A percentile compares a stretch with the other conserved stretches of the same genome.
These are phyloP conservation scores for Halictus rubicundus DNA, from an alignment of 1,140 invertebrate species.

Conservation along the genomic window DNA sequence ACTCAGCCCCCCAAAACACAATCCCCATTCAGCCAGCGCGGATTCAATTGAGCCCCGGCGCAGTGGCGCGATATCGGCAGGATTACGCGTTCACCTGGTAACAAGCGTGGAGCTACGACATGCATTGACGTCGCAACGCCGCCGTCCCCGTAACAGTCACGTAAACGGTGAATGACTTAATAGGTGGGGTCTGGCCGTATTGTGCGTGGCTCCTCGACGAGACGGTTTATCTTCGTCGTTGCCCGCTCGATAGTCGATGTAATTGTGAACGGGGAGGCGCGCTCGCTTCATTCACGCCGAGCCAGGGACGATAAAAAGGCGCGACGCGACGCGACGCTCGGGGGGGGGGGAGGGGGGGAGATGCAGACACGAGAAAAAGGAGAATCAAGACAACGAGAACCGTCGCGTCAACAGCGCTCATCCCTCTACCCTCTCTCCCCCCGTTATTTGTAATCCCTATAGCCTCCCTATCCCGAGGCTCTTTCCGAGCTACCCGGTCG, in stretches of 20 bases:
- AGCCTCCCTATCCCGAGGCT: no score
- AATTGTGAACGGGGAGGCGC: background rate
- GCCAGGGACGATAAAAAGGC: background rate
- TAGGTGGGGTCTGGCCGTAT: background rate
- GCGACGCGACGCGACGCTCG: background rate
- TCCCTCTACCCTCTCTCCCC: no score
- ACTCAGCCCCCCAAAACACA: background rate
- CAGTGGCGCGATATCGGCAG: background rate
- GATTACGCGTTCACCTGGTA: constrained; percentile 2
- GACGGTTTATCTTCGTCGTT: background rate
- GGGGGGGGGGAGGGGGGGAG: no score
- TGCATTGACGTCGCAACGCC: background rate
- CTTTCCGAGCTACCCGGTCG: no score
- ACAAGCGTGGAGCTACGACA: background rate
- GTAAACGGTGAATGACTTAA: constrained; percentile 3
- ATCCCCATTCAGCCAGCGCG: background rate
- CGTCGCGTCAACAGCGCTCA: no score
- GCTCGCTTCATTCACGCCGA: background rate
- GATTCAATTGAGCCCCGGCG: constrained; percentile 3
- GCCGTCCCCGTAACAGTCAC: constrained; percentile 1
- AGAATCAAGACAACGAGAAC: no score
- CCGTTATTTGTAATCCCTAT: no score
- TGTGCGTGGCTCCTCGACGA: background rate
- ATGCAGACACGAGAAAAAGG: no score
- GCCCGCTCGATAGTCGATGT: background rate